phyloP scores from a whole-genome alignment of 2,113 vertebrate species.

The Caretta caretta region DNA sequence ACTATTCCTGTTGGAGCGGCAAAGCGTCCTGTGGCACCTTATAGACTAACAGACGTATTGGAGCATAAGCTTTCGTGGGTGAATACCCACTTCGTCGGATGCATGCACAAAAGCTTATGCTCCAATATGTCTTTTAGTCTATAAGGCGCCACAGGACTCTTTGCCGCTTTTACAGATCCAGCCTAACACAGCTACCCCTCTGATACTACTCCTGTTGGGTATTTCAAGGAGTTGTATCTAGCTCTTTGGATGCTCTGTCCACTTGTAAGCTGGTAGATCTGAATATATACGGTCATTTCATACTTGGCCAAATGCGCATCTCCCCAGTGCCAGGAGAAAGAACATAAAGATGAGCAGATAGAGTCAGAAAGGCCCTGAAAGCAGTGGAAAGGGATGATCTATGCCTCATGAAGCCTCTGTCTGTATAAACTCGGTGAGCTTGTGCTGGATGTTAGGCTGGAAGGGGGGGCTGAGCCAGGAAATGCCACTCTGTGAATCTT shows the following conservation, averaged over 20 bases:
- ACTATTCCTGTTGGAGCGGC: neutral
- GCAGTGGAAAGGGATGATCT: neutral
- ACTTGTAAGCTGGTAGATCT: accelerated
- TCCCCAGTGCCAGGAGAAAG: neutral
- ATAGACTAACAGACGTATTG: too few species aligned
- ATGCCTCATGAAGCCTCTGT: neutral
- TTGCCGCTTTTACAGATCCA: too few species aligned
- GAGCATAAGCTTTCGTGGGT: too few species aligned
- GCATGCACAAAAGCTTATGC: too few species aligned
- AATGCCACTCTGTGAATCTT: neutral
- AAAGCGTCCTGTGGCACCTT: too few species aligned
- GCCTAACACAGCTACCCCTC: too few species aligned
- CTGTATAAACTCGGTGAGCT: neutral
- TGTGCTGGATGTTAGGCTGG: neutral
- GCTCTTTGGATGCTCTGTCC: neutral
- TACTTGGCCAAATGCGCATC: accelerated
- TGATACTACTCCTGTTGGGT: neutral
- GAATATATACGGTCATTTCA: neutral
- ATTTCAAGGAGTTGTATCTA: neutral
- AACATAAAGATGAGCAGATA: neutral
- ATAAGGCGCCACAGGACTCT: too few species aligned
- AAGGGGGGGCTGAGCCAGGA: neutral
- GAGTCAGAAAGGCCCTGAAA: neutral
- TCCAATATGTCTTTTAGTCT: too few species aligned
- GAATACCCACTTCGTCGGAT: too few species aligned